Evolutionary conservation across 2,797 vertebrate genomes (phyloP).

Genomic region (Tauraco hartlaubi): DNA sequence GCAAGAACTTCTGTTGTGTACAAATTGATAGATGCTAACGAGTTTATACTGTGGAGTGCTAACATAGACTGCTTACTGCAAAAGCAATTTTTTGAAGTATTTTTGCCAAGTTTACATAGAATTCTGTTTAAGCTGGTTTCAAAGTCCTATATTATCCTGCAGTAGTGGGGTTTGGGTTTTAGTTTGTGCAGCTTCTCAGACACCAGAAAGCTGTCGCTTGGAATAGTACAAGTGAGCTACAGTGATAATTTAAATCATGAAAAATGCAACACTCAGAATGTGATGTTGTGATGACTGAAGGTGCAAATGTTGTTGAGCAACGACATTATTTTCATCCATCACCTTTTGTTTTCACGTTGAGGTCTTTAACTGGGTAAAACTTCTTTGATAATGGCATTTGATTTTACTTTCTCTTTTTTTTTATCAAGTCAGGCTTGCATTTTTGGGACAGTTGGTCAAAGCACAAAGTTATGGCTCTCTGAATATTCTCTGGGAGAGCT

Average conservation of each 20-base stretch:
- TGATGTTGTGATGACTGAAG: not conserved
- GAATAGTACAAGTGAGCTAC: not conserved
- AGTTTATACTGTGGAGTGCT: not conserved
- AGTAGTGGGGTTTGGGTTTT: not conserved
- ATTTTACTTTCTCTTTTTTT: not conserved
- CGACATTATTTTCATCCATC: not conserved
- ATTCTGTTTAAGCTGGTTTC: not conserved
- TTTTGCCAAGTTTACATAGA: not conserved
- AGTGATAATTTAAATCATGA: not conserved
- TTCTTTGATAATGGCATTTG: not conserved
- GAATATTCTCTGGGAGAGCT: not conserved
- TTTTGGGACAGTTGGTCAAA: not conserved
- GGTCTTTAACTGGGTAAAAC: not conserved
- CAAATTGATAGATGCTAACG: not conserved
- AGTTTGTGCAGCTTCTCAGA: not conserved
- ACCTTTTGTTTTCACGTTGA: not conserved
- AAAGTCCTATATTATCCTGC: not conserved
- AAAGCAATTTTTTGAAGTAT: not conserved
- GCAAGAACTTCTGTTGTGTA: not conserved
- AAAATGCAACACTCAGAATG: not conserved
- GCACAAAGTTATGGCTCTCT: not conserved
- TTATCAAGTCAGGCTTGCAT: not conserved
- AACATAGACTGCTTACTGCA: not conserved
- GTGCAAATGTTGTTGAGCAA: not conserved
- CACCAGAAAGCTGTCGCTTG: not conserved